Evolutionary conservation across 2,113 vertebrate species (phyloP).

Genomic region (Petaurus breviceps): DNA sequence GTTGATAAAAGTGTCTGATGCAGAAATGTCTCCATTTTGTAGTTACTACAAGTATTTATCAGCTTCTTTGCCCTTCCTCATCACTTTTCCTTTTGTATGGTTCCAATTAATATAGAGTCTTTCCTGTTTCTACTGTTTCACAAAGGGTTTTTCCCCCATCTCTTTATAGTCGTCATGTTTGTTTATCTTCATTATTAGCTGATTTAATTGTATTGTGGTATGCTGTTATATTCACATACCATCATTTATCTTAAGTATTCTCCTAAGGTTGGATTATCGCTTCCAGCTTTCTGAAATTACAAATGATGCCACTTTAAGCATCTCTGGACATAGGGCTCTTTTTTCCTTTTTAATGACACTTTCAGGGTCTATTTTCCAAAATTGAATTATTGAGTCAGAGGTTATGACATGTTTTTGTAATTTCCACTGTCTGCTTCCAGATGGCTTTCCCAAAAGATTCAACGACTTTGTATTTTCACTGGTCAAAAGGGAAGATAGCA

Average conservation of each 20-base stretch:
- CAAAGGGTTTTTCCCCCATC: neutral
- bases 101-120: neutral
- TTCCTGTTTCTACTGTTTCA: neutral
- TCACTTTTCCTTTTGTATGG: neutral
- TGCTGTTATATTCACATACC: neutral
- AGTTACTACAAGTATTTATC: neutral
- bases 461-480: neutral
- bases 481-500: neutral
- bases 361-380: neutral
- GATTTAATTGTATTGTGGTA: slow-evolving; percentile 26
- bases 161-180: slow-evolving; percentile 24
- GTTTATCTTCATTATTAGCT: slow-evolving; percentile 40
- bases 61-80: neutral
- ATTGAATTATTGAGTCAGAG: neutral
- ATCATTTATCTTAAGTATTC: neutral
- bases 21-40: neutral
- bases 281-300: neutral
- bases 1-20: neutral
- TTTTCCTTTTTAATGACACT: neutral
- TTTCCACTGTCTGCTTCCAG: neutral
- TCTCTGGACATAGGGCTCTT: neutral
- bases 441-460: neutral
- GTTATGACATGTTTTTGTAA: neutral
- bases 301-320: neutral
- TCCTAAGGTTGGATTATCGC: neutral